Evolutionary conservation across 2,113 vertebrate species (phyloP).

Genomic region (Isichthys henryi): DNA sequence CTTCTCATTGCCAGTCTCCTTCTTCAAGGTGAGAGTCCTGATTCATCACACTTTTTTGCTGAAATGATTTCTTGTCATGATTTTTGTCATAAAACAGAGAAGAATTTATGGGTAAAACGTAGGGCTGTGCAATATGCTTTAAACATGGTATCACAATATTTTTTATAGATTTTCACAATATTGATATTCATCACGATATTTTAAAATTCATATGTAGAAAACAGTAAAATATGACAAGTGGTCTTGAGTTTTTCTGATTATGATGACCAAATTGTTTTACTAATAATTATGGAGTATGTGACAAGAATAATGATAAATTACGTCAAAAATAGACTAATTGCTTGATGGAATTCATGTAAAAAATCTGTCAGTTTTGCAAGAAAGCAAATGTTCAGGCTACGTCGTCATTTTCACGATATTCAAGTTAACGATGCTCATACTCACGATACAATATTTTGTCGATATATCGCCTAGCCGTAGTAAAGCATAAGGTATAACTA

Average conservation of each 20-base stretch:
- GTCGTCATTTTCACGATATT: not conserved
- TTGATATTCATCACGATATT: not conserved
- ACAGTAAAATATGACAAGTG: not conserved
- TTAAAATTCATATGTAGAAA: not conserved
- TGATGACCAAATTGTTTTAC: not conserved
- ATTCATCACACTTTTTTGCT: not conserved
- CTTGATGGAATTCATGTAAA: not conserved
- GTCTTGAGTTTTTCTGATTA: not conserved
- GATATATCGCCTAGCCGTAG: not conserved
- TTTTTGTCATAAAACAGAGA: not conserved
- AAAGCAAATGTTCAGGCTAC: not conserved
- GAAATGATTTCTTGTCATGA: not conserved
- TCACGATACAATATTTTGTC: not conserved
- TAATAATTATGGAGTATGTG: not conserved
- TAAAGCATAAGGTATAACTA: not conserved
- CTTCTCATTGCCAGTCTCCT: not conserved
- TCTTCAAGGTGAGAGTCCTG: constrained; percentile 4
- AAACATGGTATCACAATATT: not conserved
- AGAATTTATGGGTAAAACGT: not conserved
- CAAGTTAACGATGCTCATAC: not conserved
- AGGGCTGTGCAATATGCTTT: not conserved
- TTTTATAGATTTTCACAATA: not conserved
- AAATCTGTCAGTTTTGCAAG: not conserved
- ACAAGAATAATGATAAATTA: not conserved
- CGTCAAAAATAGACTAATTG: not conserved